Conservation (phyloP, 1,140 invertebrate species). For the Melitaea cinxia region DNA sequence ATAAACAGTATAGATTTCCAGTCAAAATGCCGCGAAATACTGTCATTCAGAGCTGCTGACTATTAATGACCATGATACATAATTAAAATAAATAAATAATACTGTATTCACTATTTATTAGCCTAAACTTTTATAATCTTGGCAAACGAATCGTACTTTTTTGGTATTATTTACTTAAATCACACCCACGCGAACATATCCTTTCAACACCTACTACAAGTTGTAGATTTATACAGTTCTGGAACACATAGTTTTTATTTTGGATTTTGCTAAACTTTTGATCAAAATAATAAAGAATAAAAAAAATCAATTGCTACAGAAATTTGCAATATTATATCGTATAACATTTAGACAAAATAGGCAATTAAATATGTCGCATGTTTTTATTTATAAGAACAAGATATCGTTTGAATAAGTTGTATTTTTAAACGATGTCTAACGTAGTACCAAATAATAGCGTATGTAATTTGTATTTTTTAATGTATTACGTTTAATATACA, state of each 20-base stretch:
- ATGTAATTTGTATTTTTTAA: too few relatives aligned
- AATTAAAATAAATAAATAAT: neutral
- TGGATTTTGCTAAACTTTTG: neutral
- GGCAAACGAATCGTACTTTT: neutral
- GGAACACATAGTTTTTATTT: neutral
- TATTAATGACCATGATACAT: constrained; percentile 4
- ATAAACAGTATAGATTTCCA: constrained; percentile 46
- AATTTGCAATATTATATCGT: too few relatives aligned
- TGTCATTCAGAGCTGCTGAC: constrained; percentile 21
- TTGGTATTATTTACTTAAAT: neutral
- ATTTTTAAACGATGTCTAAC: too few relatives aligned
- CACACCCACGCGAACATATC: neutral
- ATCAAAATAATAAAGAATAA: neutral
- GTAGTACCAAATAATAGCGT: too few relatives aligned
- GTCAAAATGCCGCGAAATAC: constrained; percentile 36
- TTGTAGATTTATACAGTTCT: neutral
- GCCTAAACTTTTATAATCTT: neutral
- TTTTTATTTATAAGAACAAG: too few relatives aligned
- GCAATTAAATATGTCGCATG: too few relatives aligned
- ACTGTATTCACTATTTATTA: neutral
- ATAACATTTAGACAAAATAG: too few relatives aligned
- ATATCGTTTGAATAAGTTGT: too few relatives aligned
- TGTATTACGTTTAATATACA: too few relatives aligned
- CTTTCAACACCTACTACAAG: neutral
- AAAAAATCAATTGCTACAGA: too few relatives aligned